Conservation (phyloP, 1,140 invertebrate genomes). For the Heliothis virescens region DNA sequence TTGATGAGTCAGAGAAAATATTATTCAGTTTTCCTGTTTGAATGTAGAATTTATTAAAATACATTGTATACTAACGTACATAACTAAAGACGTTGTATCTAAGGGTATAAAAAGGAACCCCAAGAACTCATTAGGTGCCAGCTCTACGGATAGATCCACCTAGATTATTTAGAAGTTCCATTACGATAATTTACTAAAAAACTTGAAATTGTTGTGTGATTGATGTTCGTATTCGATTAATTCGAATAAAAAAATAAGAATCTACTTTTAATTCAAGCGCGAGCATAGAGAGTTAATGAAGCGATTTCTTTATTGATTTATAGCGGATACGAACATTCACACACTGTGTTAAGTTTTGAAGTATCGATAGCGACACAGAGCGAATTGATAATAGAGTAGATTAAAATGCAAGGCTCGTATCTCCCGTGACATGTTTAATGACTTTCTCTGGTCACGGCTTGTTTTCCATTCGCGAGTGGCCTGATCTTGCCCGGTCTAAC, state of each 20-base stretch:
- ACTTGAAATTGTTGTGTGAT: too few relatives aligned
- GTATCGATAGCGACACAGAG: conserved; percentile 26
- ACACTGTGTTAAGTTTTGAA: conserved; percentile 29
- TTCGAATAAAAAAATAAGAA: neutral
- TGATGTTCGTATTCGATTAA: neutral
- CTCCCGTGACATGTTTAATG: conserved; percentile 75
- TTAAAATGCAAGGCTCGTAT: conserved; percentile 72
- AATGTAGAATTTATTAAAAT: conserved; percentile 3
- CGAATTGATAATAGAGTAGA: conserved; percentile 52
- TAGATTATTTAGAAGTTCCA: too few relatives aligned
- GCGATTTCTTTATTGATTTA: conserved; percentile 49
- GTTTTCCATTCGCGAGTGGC: conserved; percentile 67
- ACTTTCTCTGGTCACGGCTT: conserved; percentile 76
- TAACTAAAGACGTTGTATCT: too few relatives aligned
- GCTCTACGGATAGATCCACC: too few relatives aligned
- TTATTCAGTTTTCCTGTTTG: conserved; percentile 10
- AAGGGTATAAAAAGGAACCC: neutral
- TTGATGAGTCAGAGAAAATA: conserved; percentile 16
- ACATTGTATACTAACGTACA: neutral
- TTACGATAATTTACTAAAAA: too few relatives aligned
- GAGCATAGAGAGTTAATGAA: neutral
- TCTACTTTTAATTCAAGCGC: neutral
- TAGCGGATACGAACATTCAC: conserved; percentile 21
- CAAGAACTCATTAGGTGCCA: too few relatives aligned
- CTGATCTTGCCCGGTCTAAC: conserved; percentile 63